Conservation (phyloP, 35 echinoderm and acorn worm species). For the Patiria miniata region DNA sequence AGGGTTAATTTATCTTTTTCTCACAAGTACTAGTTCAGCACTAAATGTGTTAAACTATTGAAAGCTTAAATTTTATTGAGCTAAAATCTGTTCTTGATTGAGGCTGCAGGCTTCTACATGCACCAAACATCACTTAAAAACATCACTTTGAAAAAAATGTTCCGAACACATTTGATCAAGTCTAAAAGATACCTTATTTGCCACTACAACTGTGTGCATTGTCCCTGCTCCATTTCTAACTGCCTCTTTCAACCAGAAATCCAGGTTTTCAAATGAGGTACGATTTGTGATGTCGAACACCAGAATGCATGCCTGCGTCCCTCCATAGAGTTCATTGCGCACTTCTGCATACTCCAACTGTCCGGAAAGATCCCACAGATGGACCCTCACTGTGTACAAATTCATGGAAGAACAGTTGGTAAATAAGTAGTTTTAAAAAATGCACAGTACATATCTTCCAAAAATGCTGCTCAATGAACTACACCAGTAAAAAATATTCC, state of each 20-base stretch:
- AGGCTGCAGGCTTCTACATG: too few species aligned
- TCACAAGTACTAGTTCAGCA: too few species aligned
- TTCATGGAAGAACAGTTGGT: not conserved
- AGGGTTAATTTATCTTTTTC: too few species aligned
- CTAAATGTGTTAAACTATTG: too few species aligned
- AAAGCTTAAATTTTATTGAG: too few species aligned
- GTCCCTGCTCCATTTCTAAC: constrained; percentile 19
- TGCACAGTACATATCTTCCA: too few species aligned
- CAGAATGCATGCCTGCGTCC: constrained; percentile 69
- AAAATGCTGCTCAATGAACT: too few species aligned
- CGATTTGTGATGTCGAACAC: constrained; percentile 87
- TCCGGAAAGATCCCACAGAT: constrained; percentile 93
- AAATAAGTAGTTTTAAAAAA: constrained; percentile 22
- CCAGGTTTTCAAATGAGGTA: constrained; percentile 82
- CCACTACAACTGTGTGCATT: constrained; percentile 57
- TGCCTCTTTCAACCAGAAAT: constrained; percentile 77
- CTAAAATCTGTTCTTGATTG: too few species aligned
- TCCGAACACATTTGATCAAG: too few species aligned
- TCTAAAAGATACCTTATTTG: constrained; percentile 74
- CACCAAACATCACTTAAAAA: too few species aligned
- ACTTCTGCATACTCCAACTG: constrained; percentile 78
- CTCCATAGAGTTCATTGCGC: constrained; percentile 68
- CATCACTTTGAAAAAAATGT: too few species aligned
- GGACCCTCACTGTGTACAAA: constrained; percentile 70
- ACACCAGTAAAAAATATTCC: too few species aligned